phyloP scores from a whole-genome alignment of 2,797 vertebrate species.

The Lagodon rhomboides region DNA sequence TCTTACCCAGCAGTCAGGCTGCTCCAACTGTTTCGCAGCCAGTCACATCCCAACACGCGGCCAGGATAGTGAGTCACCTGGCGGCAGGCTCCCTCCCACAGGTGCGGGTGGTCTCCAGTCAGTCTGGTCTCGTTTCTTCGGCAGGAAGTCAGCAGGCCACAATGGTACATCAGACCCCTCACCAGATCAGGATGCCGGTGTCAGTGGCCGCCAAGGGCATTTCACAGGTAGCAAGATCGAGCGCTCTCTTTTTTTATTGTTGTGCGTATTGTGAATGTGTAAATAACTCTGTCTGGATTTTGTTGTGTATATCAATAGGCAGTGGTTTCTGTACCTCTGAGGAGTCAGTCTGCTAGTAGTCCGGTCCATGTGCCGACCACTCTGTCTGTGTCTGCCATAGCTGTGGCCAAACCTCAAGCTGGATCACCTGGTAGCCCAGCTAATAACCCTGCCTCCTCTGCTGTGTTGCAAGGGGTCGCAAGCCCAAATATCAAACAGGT shows the following conservation, averaged over 20 bases:
- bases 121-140: conserved; percentile 84
- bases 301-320: conserved; percentile 77
- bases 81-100: conserved; percentile 90
- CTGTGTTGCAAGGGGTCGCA: conserved; percentile 91
- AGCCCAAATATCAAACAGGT: conserved; percentile 98
- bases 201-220: conserved; percentile 90
- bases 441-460: conserved; percentile 79
- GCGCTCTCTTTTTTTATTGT: not conserved
- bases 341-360: conserved; percentile 85
- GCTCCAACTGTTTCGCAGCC: conserved; percentile 81
- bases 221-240: conserved; percentile 88
- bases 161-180: conserved; percentile 86
- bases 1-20: conserved; percentile 89
- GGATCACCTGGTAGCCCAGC: conserved; percentile 87
- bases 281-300: not conserved
- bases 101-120: conserved; percentile 93
- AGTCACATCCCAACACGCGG: conserved; percentile 83
- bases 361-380: conserved; percentile 86
- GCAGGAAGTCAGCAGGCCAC: conserved; percentile 86
- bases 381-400: conserved; percentile 88
- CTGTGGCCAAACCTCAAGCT: conserved; percentile 86
- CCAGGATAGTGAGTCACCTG: conserved; percentile 88
- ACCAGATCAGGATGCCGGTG: conserved; percentile 93
- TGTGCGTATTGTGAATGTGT: not conserved
- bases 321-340: conserved; percentile 93